A percentile compares a stretch with the other conserved stretches of the same genome.
These are phyloP conservation scores for Ageneiosus marmoratus DNA, from an alignment of 2,113 vertebrate genomes.

Conservation along the genomic window DNA sequence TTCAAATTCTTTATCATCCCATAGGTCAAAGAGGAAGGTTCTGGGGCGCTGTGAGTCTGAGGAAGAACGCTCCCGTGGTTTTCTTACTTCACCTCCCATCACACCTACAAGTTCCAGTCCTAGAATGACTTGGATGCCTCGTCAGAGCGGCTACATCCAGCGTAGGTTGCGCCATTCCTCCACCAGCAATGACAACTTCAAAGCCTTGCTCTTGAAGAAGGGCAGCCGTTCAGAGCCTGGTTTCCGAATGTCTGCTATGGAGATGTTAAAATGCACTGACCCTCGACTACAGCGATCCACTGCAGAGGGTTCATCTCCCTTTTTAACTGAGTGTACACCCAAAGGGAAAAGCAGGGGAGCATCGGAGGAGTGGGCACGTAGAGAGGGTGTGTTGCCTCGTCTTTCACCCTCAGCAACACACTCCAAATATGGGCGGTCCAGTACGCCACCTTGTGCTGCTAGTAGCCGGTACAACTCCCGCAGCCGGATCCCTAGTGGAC, in stretches of 20 bases:
- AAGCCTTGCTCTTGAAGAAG: slow-evolving; percentile 88
- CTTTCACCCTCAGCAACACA: slow-evolving; percentile 64
- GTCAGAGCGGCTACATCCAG: slow-evolving; percentile 72
- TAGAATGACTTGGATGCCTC: slow-evolving; percentile 64
- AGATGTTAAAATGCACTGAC: slow-evolving; percentile 82
- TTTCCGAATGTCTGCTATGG: slow-evolving; percentile 85
- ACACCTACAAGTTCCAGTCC: slow-evolving; percentile 74
- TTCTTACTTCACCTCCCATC: slow-evolving; percentile 71
- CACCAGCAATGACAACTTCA: slow-evolving; percentile 87
- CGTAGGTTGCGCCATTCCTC: slow-evolving; percentile 70
- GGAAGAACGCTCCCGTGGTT: slow-evolving; percentile 72
- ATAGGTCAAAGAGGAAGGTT: slow-evolving; percentile 94
- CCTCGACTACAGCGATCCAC: slow-evolving; percentile 71
- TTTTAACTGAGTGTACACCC: slow-evolving; percentile 57
- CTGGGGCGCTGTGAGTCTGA: slow-evolving; percentile 86
- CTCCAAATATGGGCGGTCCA: slow-evolving; percentile 77
- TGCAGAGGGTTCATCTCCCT: slow-evolving; percentile 48
- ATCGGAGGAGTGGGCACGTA: slow-evolving; percentile 81
- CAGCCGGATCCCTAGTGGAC: slow-evolving; percentile 81
- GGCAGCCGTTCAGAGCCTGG: slow-evolving; percentile 79
- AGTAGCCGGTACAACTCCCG: slow-evolving; percentile 84
- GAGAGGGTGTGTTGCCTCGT: slow-evolving; percentile 78
- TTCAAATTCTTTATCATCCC: neutral
- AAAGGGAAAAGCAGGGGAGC: slow-evolving; percentile 68
- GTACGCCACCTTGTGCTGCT: slow-evolving; percentile 85